A percentile compares a stretch with the other conserved stretches of the same genome.
Evolutionary conservation across 2,888 invertebrate genomes (phyloP).

Genomic region (Lepetodrilus schrolli): DNA sequence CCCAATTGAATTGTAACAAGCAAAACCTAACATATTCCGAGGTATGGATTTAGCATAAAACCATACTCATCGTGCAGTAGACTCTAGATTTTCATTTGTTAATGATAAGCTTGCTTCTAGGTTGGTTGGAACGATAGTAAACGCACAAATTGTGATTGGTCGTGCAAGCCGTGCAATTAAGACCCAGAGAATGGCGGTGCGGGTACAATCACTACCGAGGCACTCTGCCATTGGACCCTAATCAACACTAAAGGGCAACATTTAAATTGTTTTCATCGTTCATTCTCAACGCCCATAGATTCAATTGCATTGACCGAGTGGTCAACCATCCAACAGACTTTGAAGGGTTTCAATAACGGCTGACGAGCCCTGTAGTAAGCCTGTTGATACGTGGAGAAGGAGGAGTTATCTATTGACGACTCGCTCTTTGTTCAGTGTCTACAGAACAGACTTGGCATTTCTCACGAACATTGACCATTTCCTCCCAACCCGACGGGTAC

Average conservation of each 20-base stretch:
- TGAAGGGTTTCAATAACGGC: background rate
- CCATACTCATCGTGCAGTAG: background rate
- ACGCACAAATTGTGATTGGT: background rate
- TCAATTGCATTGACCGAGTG: background rate
- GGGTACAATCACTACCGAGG: background rate
- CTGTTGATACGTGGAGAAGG: too few species aligned
- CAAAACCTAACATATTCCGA: background rate
- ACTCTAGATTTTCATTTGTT: background rate
- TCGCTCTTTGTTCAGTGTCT: background rate
- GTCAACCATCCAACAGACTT: background rate
- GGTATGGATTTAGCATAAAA: background rate
- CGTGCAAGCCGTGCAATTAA: background rate
- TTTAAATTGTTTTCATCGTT: background rate
- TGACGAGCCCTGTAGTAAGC: background rate
- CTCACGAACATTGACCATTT: background rate
- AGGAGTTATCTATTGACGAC: too few species aligned
- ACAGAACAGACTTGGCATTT: too few species aligned
- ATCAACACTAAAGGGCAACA: background rate
- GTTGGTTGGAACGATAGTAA: background rate
- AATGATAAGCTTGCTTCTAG: background rate
- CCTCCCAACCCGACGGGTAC: background rate
- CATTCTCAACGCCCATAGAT: background rate
- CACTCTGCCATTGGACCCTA: background rate
- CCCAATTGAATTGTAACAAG: background rate
- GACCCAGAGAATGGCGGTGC: background rate